Conservation (phyloP, 2,888 invertebrate genomes). For the Helobdella robusta region DNA sequence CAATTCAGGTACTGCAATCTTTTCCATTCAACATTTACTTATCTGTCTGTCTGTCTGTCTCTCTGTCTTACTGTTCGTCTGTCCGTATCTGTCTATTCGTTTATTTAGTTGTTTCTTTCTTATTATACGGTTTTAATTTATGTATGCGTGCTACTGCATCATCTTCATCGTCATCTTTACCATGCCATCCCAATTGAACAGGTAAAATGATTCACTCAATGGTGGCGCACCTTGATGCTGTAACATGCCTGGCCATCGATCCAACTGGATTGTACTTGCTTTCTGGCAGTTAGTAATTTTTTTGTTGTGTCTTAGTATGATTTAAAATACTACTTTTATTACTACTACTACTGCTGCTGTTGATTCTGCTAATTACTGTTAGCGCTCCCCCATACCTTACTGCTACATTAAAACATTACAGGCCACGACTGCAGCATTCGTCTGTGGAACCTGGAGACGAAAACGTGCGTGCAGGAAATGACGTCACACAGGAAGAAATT, state of each 20-base stretch:
- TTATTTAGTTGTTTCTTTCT: neutral
- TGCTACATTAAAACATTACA: too few relatives aligned
- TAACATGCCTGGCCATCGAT: conserved; percentile 93
- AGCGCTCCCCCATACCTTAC: too few relatives aligned
- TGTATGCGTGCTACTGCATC: neutral
- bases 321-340: neutral
- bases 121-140: neutral
- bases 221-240: conserved; percentile 97
- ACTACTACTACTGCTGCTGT: neutral
- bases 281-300: conserved; percentile 69
- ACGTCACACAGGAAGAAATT: conserved; percentile 98
- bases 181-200: conserved; percentile 41
- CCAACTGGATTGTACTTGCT: conserved; percentile 94
- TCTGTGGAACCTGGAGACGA: conserved; percentile 66
- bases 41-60: neutral
- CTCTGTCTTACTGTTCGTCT: neutral
- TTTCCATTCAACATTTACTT: too few relatives aligned
- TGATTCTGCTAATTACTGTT: neutral
- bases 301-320: neutral
- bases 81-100: conserved; percentile 15
- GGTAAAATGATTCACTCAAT: conserved; percentile 91
- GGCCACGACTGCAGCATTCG: conserved; percentile 57
- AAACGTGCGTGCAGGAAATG: conserved; percentile 98
- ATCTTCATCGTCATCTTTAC: too few relatives aligned
- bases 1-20: conserved; percentile 61